Conservation (phyloP, 2,888 invertebrate species). For the Muscina levida region DNA sequence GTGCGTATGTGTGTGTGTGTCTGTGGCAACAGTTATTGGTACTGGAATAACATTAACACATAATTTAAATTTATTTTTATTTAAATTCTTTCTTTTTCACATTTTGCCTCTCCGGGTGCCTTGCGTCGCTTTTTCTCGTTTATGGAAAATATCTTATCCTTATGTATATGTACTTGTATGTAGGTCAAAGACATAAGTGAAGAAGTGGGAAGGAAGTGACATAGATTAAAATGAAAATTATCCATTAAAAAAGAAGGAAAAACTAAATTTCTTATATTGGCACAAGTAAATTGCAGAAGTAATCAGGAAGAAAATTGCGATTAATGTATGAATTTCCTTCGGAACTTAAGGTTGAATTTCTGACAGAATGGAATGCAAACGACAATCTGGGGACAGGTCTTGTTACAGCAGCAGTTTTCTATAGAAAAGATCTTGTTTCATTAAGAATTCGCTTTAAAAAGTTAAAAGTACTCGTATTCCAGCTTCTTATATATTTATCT, state of each 20-base stretch:
- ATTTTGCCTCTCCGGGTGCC: neutral
- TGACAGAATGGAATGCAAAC: too few species aligned
- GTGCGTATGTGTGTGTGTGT: too few species aligned
- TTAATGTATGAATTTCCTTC: too few species aligned
- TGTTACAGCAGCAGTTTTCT: too few species aligned
- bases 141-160: neutral
- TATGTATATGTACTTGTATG: conserved; percentile 2
- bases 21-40: conserved; percentile 61
- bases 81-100: conserved; percentile 20
- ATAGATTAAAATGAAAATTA: conserved; percentile 27
- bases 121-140: neutral
- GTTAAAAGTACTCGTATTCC: too few species aligned
- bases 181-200: conserved; percentile 54
- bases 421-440: too few species aligned
- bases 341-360: too few species aligned
- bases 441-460: too few species aligned
- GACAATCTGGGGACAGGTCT: too few species aligned
- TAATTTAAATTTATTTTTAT: conserved; percentile 65
- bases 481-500: too few species aligned
- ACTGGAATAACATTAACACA: conserved; percentile 63
- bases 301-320: conserved; percentile 28
- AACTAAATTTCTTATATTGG: neutral
- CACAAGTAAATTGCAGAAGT: conserved; percentile 20
- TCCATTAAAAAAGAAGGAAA: neutral
- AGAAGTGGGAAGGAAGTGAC: conserved; percentile 14